These are phyloP conservation scores for Morone chrysops DNA, from an alignment of 2,113 vertebrate genomes.

Conservation along the genomic window DNA sequence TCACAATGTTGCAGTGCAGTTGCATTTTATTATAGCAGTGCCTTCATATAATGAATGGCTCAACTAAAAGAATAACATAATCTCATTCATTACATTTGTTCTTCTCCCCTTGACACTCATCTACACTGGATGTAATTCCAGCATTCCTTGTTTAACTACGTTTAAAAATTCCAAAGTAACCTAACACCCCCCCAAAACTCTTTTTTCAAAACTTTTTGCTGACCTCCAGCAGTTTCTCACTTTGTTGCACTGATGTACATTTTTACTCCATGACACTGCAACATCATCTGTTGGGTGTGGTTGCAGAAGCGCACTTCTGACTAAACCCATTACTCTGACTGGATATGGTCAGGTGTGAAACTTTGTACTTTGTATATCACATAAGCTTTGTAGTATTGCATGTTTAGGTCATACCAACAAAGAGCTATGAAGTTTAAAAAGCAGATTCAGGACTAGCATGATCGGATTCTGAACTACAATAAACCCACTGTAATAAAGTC, in stretches of 20 bases:
- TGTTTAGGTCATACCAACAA: too few species aligned
- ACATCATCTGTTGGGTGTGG: not conserved
- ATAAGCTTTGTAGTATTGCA: too few species aligned
- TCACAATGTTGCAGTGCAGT: constrained; percentile 28
- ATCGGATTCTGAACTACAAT: not conserved
- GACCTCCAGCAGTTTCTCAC: not conserved
- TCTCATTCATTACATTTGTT: constrained; percentile 33
- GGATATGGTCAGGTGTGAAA: not conserved
- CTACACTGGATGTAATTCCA: not conserved
- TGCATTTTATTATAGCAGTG: not conserved
- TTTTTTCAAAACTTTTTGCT: not conserved
- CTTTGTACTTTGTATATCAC: not conserved
- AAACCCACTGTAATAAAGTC: not conserved
- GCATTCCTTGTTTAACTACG: constrained; percentile 13
- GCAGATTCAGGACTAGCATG: too few species aligned
- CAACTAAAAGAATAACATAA: constrained; percentile 31
- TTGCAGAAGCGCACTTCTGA: too few species aligned
- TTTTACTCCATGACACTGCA: not conserved
- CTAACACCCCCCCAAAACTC: not conserved
- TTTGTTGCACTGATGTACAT: not conserved
- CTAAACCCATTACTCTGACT: too few species aligned
- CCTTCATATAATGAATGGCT: constrained; percentile 21
- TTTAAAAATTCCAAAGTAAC: not conserved
- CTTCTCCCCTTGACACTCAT: constrained; percentile 4
- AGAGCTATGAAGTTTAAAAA: too few species aligned